A percentile compares a stretch with the other conserved stretches of the same genome.
Conservation (phyloP, 1,140 invertebrate species). For the Caenorhabditis remanei region DNA sequence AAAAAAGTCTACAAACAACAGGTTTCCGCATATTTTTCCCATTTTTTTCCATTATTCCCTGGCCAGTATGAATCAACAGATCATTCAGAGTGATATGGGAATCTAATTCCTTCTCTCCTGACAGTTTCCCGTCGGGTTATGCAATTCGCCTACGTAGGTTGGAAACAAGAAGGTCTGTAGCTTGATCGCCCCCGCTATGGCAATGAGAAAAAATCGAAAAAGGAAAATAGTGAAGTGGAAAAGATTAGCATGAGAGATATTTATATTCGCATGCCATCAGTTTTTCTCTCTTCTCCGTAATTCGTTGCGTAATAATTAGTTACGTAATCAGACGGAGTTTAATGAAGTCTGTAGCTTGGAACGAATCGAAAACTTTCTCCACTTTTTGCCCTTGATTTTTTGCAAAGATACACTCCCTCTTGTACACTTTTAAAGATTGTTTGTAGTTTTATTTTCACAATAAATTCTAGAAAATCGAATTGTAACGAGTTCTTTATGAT, state of each 20-base stretch:
- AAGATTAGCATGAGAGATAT: conserved; percentile 35
- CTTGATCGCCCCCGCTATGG: background rate
- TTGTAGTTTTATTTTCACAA: background rate
- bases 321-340: conserved; percentile 2
- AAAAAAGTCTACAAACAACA: background rate
- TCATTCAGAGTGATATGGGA: conserved; percentile 4
- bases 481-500: no score
- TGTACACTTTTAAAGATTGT: background rate
- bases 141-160: conserved; percentile 17
- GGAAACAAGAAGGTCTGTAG: conserved; percentile 5
- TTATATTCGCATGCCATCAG: conserved; percentile 22
- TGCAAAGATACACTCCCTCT: background rate
- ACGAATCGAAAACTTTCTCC: background rate
- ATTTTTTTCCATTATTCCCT: background rate
- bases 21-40: background rate
- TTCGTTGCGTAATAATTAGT: conserved; percentile 42
- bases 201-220: conserved; percentile 15
- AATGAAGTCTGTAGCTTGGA: conserved; percentile 1
- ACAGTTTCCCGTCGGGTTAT: conserved; percentile 27
- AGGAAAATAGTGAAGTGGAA: background rate
- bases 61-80: background rate
- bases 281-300: conserved; percentile 15
- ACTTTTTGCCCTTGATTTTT: background rate
- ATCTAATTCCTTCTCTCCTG: conserved; percentile 25
- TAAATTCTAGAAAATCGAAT: no score